Evolutionary conservation across 2,888 invertebrate genomes (phyloP), one percentile per base, ranked within the genome.

Genomic region (Tinea trinotella): DNA sequence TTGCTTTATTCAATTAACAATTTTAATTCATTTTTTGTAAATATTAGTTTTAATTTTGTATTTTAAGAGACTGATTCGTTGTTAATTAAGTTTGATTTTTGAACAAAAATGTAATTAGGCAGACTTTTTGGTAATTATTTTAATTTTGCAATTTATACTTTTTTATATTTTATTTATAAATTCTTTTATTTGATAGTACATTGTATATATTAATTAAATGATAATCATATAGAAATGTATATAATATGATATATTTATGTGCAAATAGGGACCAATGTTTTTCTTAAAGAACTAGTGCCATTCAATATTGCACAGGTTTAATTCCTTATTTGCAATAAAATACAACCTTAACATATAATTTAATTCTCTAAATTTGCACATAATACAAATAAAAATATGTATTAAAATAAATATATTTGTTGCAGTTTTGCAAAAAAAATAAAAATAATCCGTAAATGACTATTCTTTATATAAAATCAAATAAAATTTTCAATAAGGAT

Each of bases 61-160:
- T 76, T 72, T 71, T 81, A 77, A 83, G 74, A 76, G 84, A 84
- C 84, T 84, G 84, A 84, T 80, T 83, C 78, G 71, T 72, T 77
- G 78, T 78, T 66, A 64, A 70, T 67, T 68, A 63, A 63, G 67
- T 68, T 68, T 52, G 52, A 7, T 30, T 24, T 52, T 30, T 20
- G 12, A 12, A 12, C 49, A 20, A 20, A 18, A 12, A 7, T 49
- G 15, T 49, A 20, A 10, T 44, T 44, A 44, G 62, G 52, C 52
- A 30, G 54, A 53, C 40, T 48, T 44, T 44, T 44, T 44, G 10
- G 3, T 44, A 17, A 9, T 17, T 17, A 44, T 44, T 44, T 44
- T 2, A 15, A 3, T 44, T 18, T n/a, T n/a, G 12, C 36, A 53
- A 36, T 30, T 4, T 30, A 7, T 30, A 10, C 30, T 30, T n/a